These are phyloP conservation scores for Mastacembelus armatus DNA, from an alignment of 2,797 vertebrate genomes.

Conservation along the genomic window DNA sequence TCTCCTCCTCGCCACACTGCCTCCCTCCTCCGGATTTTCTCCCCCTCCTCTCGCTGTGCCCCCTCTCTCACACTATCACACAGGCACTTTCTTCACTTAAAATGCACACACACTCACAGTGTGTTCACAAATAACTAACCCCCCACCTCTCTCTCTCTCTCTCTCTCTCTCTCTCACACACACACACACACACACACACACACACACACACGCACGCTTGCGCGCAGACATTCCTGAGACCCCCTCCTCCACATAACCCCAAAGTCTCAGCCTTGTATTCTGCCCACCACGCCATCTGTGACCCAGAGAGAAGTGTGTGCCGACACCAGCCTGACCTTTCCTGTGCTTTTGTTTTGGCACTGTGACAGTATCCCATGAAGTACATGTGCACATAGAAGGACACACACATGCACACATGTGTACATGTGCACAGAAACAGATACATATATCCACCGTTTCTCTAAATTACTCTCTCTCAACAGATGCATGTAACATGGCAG, in stretches of 20 bases:
- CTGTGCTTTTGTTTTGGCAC: conserved; percentile 65
- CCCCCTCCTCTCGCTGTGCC: conserved; percentile 18
- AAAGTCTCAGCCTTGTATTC: conserved; percentile 59
- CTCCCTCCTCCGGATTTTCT: conserved; percentile 23
- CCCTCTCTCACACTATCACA: conserved; percentile 37
- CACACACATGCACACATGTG: conserved; percentile 7
- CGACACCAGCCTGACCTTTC: conserved; percentile 76
- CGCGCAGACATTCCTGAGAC: conserved; percentile 69
- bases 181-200: no score
- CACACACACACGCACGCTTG: conserved; percentile 29
- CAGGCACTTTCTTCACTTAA: conserved; percentile 45
- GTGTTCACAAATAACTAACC: conserved; percentile 55
- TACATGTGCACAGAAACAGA: neutral
- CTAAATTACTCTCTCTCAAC: neutral
- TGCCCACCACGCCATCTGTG: conserved; percentile 74
- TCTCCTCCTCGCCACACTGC: conserved; percentile 4
- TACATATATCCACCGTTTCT: conserved; percentile 20
- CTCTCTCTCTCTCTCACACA: no score
- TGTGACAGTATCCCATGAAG: conserved; percentile 50
- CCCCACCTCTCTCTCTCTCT: conserved; percentile 31
- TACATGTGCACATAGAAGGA: conserved; percentile 11
- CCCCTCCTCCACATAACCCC: conserved; percentile 63
- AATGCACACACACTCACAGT: conserved; percentile 37
- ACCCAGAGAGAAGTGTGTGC: conserved; percentile 70
- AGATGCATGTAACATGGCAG: conserved; percentile 29